Conservation (phyloP, 1,140 invertebrate genomes). For the Drosophila nannoptera region DNA sequence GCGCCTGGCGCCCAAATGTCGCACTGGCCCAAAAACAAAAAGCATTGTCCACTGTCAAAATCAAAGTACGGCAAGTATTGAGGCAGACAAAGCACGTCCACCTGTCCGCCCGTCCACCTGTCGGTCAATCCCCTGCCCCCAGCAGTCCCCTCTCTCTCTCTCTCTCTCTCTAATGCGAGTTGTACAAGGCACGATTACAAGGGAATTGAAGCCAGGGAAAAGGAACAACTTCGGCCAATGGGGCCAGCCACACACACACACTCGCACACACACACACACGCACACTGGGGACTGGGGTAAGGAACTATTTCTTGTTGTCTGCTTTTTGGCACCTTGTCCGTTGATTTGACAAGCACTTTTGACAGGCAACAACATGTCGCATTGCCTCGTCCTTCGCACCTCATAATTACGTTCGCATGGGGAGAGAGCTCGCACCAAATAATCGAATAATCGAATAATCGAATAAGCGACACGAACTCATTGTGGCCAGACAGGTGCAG, state of each 20-base stretch:
- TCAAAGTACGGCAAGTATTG: slow-evolving; percentile 48
- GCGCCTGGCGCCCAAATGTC: slow-evolving; percentile 44
- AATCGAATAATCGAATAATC: slow-evolving; percentile 6
- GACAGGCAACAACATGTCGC: slow-evolving; percentile 46
- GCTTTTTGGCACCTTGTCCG: slow-evolving; percentile 31
- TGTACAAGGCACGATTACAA: slow-evolving; percentile 8
- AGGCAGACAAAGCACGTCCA: slow-evolving; percentile 34
- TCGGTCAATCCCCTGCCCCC: slow-evolving; percentile 26
- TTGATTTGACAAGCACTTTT: slow-evolving; percentile 38
- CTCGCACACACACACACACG: background rate
- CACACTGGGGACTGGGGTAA: slow-evolving; percentile 23
- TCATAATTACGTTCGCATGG: slow-evolving; percentile 43
- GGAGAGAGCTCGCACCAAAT: slow-evolving; percentile 7
- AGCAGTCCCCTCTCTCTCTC: slow-evolving; percentile 2
- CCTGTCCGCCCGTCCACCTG: slow-evolving; percentile 33
- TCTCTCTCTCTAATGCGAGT: slow-evolving; percentile 1
- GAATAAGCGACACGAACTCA: slow-evolving; percentile 13
- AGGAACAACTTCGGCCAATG: slow-evolving; percentile 16
- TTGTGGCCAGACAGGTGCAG: background rate
- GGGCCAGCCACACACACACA: slow-evolving; percentile 27
- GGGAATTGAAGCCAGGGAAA: background rate
- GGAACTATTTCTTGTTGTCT: slow-evolving; percentile 30
- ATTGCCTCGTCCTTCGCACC: slow-evolving; percentile 28
- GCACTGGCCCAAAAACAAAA: slow-evolving; percentile 17
- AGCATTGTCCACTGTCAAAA: slow-evolving; percentile 36